Percentiles rank a stretch among this genome's conserved stretches.
Evolutionary conservation across 2,113 vertebrate species (phyloP).

Genomic region (Lamprotornis superbus): DNA sequence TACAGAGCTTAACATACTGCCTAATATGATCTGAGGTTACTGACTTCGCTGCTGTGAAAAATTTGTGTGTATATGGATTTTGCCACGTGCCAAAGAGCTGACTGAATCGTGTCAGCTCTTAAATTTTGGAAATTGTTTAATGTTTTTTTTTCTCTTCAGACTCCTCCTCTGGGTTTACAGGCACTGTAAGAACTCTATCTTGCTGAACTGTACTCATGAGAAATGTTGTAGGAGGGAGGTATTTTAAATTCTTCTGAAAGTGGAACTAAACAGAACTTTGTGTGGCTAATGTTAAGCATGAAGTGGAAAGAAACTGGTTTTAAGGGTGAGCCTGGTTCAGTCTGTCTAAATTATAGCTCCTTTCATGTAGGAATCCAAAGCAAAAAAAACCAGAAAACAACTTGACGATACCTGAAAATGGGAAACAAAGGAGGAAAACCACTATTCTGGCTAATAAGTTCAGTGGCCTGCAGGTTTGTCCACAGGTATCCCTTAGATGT

Average conservation of each 20-base stretch:
- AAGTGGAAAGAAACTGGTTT: neutral
- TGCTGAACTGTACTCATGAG: neutral
- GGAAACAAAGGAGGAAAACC: neutral
- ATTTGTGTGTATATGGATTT: neutral
- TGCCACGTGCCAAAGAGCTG: neutral
- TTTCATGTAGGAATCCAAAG: neutral
- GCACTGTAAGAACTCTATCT: neutral
- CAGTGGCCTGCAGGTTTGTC: neutral
- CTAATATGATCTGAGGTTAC: neutral
- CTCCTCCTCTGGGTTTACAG: neutral
- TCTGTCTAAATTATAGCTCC: neutral
- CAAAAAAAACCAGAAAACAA: neutral
- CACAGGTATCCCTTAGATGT: neutral
- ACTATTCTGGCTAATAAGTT: accelerated
- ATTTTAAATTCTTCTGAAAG: neutral
- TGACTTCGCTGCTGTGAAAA: neutral
- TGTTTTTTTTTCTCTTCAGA: neutral
- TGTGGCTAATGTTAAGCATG: neutral
- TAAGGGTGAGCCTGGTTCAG: neutral
- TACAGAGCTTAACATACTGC: neutral
- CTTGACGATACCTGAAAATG: neutral
- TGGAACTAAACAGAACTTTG: neutral
- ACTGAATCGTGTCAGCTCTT: neutral
- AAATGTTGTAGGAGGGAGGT: neutral
- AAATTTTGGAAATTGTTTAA: neutral